These are phyloP conservation scores for Acanthacorydalis orientalis DNA, from an alignment of 2,888 invertebrate species.

Conservation along the genomic window DNA sequence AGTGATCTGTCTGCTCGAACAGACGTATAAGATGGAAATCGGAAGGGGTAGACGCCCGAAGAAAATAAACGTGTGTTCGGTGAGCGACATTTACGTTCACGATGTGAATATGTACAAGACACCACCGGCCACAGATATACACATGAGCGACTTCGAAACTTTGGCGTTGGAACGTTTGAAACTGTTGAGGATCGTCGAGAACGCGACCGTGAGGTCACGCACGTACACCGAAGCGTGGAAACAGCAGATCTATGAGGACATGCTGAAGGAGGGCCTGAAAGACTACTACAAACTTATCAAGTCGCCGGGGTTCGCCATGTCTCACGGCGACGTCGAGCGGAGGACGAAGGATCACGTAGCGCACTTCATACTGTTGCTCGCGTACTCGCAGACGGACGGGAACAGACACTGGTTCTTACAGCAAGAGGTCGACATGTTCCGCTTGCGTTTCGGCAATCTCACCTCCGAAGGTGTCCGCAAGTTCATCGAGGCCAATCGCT, in stretches of 20 bases:
- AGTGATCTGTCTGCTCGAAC: too few relatives aligned
- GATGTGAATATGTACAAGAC: conserved; percentile 63
- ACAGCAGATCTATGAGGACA: conserved; percentile 40
- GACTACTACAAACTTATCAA: conserved; percentile 44
- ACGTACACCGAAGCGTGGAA: conserved; percentile 50
- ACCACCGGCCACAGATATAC: conserved; percentile 57
- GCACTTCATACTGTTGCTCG: conserved; percentile 82
- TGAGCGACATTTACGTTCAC: conserved; percentile 26
- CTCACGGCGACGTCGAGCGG: conserved; percentile 44
- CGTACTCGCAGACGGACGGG: conserved; percentile 79
- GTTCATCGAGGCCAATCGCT: conserved; percentile 49
- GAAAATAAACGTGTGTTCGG: too few relatives aligned
- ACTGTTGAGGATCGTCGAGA: conserved; percentile 60
- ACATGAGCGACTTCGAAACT: conserved; percentile 73
- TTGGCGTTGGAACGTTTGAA: conserved; percentile 70
- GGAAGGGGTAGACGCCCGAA: too few relatives aligned
- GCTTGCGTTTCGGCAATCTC: conserved; percentile 53
- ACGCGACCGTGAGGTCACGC: conserved; percentile 45
- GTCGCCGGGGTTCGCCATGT: conserved; percentile 32
- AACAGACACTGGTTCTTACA: conserved; percentile 74
- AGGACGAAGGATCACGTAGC: conserved; percentile 73
- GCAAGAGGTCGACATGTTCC: conserved; percentile 81
- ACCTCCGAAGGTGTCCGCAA: conserved; percentile 41
- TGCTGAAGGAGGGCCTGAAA: conserved; percentile 49
- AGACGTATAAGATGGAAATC: too few relatives aligned